phyloP scores from a whole-genome alignment of 30 jellyfish, hydroid and myxozoan genomes.

The Aurelia coerulea region DNA sequence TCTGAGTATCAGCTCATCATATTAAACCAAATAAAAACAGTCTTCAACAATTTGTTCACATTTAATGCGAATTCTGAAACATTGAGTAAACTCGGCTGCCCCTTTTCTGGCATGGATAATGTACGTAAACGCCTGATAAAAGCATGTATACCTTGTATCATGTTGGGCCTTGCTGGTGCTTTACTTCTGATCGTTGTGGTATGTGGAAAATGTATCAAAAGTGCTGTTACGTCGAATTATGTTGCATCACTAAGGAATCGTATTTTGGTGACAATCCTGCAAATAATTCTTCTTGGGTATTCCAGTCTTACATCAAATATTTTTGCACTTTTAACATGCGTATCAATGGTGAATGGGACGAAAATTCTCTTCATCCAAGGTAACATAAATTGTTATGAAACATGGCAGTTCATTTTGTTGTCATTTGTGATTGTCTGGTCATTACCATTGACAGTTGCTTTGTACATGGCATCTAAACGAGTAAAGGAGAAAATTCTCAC shows the following conservation, averaged over 20 bases:
- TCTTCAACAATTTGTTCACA: too few species aligned
- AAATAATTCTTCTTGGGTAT: slow-evolving; percentile 7
- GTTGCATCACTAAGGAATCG: background rate
- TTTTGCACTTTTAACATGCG: slow-evolving; percentile 13
- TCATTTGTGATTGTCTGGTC: slow-evolving; percentile 17
- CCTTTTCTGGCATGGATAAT: too few species aligned
- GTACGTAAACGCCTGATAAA: background rate
- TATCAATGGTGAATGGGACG: background rate
- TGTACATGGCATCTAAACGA: background rate
- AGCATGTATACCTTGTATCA: slow-evolving; percentile 1
- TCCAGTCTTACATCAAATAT: slow-evolving; percentile 7
- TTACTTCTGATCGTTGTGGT: background rate
- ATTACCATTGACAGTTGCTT: slow-evolving; percentile 3
- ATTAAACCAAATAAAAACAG: too few species aligned
- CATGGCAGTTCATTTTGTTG: background rate
- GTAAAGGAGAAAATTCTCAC: background rate
- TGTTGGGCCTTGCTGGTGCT: slow-evolving; percentile 9
- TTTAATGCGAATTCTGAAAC: too few species aligned
- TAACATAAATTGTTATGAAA: background rate
- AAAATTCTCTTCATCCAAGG: background rate
- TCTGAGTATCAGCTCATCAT: background rate
- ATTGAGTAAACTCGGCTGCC: too few species aligned
- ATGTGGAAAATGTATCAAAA: background rate
- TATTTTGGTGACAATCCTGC: background rate
- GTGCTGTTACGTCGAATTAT: background rate